Conservation (phyloP, 2,888 invertebrate species). For the Xestia xanthographa region DNA sequence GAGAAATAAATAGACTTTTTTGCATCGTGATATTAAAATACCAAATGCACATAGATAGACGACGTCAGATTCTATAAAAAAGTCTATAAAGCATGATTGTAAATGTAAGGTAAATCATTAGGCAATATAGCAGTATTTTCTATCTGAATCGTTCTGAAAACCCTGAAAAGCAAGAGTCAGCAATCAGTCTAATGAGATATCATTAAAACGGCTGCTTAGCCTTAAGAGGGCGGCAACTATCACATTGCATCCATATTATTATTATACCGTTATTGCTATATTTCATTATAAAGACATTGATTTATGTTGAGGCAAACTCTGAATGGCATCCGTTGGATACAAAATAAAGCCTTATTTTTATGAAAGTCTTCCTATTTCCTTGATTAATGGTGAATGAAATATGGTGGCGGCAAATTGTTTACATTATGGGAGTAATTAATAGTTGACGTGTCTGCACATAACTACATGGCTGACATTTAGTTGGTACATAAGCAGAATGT, state of each 20-base stretch:
- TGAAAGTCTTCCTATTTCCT: constrained; percentile 23
- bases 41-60: neutral
- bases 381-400: constrained; percentile 45
- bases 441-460: neutral
- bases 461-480: neutral
- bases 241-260: constrained; percentile 10
- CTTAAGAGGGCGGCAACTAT: neutral
- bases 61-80: neutral
- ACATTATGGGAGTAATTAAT: neutral
- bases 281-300: constrained; percentile 36
- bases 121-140: neutral
- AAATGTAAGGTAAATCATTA: constrained; percentile 1
- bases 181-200: constrained; percentile 11
- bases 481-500: neutral
- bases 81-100: neutral
- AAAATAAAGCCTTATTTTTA: constrained; percentile 36
- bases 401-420: constrained; percentile 1
- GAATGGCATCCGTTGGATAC: constrained; percentile 20
- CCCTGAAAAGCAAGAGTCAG: neutral
- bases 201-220: neutral
- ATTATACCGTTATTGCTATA: constrained; percentile 1
- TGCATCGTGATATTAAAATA: neutral
- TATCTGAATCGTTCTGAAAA: constrained; percentile 6
- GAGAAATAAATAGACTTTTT: neutral
- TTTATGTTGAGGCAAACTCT: constrained; percentile 31